phyloP scores from a whole-genome alignment of 2,888 invertebrate genomes.

The Paralinhomoeus sp. region DNA sequence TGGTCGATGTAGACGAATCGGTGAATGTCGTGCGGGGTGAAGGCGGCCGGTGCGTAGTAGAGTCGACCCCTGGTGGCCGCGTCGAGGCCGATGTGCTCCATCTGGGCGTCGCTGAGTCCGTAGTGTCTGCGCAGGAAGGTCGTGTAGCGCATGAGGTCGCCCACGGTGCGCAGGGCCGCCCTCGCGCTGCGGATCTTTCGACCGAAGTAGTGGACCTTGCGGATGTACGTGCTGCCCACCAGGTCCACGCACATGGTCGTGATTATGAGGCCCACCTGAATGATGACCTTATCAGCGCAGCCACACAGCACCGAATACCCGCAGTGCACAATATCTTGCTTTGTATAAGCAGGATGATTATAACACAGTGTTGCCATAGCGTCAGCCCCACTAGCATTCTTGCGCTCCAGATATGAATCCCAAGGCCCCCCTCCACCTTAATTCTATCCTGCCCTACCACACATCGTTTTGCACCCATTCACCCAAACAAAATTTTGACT shows the following conservation, averaged over 20 bases:
- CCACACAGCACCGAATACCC: no score
- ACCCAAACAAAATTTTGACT: no score
- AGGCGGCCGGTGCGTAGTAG: background rate
- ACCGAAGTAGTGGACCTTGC: conserved; percentile 5
- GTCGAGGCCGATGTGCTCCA: background rate
- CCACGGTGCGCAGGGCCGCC: conserved; percentile 4
- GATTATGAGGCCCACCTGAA: no score
- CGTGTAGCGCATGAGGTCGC: conserved; percentile 5
- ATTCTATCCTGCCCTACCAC: no score
- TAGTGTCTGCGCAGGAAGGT: conserved; percentile 1
- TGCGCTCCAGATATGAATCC: no score
- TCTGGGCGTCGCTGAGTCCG: conserved; percentile 2
- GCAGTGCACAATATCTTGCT: no score
- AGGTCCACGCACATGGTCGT: conserved; percentile 7
- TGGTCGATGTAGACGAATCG: conserved; percentile 1
- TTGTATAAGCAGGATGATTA: no score
- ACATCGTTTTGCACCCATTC: no score
- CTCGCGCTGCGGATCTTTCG: conserved; percentile 1
- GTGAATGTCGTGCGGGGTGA: background rate
- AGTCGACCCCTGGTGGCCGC: background rate
- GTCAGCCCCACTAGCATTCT: no score
- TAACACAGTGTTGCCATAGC: no score
- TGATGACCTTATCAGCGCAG: no score
- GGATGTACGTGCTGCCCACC: conserved; percentile 5
- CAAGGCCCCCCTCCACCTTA: no score